Conservation (phyloP, 2,113 vertebrate genomes). For the Naja naja region DNA sequence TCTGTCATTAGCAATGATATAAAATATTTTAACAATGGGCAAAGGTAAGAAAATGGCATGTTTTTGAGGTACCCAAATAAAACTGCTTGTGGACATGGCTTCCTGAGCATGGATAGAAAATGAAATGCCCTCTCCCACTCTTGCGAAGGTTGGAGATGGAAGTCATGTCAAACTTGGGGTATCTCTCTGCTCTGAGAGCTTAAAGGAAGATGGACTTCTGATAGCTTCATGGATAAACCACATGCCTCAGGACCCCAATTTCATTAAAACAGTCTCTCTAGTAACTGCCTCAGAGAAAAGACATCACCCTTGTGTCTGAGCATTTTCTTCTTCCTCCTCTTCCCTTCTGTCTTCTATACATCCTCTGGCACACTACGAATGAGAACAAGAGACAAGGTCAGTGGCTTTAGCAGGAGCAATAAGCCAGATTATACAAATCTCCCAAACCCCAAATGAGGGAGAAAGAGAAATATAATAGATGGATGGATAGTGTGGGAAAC, state of each 20-base stretch:
- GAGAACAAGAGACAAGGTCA: background rate
- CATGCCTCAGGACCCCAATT: background rate
- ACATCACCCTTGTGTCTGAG: background rate
- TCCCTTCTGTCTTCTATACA: background rate
- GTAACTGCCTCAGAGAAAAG: background rate
- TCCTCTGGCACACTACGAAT: background rate
- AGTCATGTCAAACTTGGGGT: background rate
- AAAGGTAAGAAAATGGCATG: background rate
- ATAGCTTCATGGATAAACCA: background rate
- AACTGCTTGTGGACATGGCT: background rate
- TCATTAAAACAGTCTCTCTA: background rate
- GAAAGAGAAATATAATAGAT: background rate
- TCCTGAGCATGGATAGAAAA: background rate
- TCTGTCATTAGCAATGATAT: background rate
- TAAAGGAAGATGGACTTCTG: background rate
- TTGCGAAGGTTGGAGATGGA: background rate
- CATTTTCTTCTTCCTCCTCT: background rate
- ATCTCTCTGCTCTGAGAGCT: background rate
- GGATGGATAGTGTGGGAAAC: background rate
- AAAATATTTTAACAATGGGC: background rate
- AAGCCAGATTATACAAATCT: background rate
- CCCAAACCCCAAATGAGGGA: background rate
- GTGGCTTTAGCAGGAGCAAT: background rate
- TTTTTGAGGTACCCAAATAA: background rate
- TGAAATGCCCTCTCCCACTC: background rate